These are phyloP conservation scores for Campaea margaritaria DNA, from an alignment of 2,888 invertebrate genomes.

Conservation along the genomic window DNA sequence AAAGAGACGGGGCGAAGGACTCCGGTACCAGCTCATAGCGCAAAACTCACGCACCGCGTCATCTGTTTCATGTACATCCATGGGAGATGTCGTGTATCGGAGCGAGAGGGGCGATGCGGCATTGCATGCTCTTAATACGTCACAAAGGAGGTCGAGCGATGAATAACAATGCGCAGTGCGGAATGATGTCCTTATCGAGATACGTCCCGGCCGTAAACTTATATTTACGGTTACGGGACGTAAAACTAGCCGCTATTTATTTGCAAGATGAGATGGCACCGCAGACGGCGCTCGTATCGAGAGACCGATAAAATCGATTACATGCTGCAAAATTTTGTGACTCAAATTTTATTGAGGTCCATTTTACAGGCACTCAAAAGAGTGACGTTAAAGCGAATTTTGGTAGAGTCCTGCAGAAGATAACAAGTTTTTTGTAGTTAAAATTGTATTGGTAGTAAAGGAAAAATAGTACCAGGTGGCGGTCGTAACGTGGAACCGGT, in stretches of 20 bases:
- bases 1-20: constrained; percentile 63
- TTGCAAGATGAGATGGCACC: constrained; percentile 15
- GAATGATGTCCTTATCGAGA: constrained; percentile 78
- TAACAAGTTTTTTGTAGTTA: constrained; percentile 31
- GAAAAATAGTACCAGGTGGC: constrained; percentile 8
- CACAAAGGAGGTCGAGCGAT: constrained; percentile 81
- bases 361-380: constrained; percentile 25
- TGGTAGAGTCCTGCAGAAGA: constrained; percentile 20
- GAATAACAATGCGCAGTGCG: constrained; percentile 85
- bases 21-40: constrained; percentile 68
- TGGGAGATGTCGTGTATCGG: constrained; percentile 34
- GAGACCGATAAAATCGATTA: constrained; percentile 7
- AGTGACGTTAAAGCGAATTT: constrained; percentile 21
- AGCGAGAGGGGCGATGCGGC: constrained; percentile 74
- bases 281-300: constrained; percentile 6
- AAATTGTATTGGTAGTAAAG: constrained; percentile 25
- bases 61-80: constrained; percentile 52
- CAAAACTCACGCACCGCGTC: constrained; percentile 74
- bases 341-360: constrained; percentile 26
- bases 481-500: constrained; percentile 4
- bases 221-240: constrained; percentile 32
- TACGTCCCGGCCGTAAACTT: constrained; percentile 46
- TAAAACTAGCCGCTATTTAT: constrained; percentile 28
- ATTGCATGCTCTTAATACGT: constrained; percentile 77
- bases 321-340: constrained; percentile 20